Evolutionary conservation across 2,888 invertebrate species (phyloP).

Genomic region (Spicauda simplicius): DNA sequence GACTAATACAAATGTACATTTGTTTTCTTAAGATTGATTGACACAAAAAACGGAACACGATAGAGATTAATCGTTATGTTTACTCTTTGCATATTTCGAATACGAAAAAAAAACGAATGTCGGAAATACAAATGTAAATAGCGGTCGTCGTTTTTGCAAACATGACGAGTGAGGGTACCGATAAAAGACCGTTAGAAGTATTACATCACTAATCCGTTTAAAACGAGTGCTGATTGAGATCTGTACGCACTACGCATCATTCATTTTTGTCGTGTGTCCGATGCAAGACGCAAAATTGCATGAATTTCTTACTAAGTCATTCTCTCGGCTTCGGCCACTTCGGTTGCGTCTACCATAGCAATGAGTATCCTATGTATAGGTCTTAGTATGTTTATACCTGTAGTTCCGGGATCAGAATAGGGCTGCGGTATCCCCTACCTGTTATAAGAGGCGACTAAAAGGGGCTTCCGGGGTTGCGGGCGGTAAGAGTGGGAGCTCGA

Average conservation of each 20-base stretch:
- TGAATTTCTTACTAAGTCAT: background rate
- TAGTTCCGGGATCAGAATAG: too few species aligned
- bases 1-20: too few species aligned
- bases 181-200: background rate
- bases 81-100: background rate
- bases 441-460: too few species aligned
- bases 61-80: background rate
- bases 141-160: too few species aligned
- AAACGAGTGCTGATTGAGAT: background rate
- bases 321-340: too few species aligned
- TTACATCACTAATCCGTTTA: background rate
- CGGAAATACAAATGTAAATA: too few species aligned
- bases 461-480: too few species aligned
- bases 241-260: background rate
- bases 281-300: background rate
- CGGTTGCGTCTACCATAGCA: too few species aligned
- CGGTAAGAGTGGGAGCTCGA: too few species aligned
- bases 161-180: background rate
- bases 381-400: too few species aligned
- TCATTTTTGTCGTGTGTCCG: background rate
- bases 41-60: background rate
- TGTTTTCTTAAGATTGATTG: background rate
- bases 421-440: too few species aligned
- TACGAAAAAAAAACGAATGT: background rate
- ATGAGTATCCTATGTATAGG: too few species aligned